Evolutionary conservation across 2,113 vertebrate species (phyloP).

Genomic region (Tachysurus vachellii): DNA sequence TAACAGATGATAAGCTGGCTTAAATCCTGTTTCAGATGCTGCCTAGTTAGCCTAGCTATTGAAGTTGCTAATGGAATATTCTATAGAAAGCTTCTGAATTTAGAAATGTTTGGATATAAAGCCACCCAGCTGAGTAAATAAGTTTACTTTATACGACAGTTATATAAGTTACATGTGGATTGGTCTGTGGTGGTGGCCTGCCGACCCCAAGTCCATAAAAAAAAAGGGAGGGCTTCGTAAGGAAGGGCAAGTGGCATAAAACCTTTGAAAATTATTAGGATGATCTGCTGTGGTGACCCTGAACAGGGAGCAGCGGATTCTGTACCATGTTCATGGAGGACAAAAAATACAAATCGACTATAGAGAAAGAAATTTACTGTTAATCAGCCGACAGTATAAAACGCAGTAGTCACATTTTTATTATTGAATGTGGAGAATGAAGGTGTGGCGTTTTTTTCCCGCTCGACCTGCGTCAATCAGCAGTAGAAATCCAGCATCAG

Average conservation of each 20-base stretch:
- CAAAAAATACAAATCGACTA: background rate
- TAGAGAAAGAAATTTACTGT: background rate
- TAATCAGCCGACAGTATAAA: background rate
- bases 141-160: background rate
- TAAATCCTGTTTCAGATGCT: background rate
- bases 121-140: background rate
- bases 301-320: background rate
- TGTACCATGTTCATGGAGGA: background rate
- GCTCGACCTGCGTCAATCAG: background rate
- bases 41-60: background rate
- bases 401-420: background rate
- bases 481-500: background rate
- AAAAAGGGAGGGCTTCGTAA: too few relatives aligned
- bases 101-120: background rate
- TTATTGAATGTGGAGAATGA: background rate
- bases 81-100: background rate
- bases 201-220: too few relatives aligned
- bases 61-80: too few relatives aligned
- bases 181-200: too few relatives aligned
- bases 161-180: background rate
- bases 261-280: too few relatives aligned
- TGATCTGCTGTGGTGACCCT: too few relatives aligned
- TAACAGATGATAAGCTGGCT: background rate
- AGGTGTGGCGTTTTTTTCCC: too few relatives aligned
- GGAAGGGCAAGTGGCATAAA: too few relatives aligned